A percentile compares a stretch with the other conserved stretches of the same genome.
Evolutionary conservation across 2,888 invertebrate genomes (phyloP).

Genomic region (Chloroclystis v-ata): DNA sequence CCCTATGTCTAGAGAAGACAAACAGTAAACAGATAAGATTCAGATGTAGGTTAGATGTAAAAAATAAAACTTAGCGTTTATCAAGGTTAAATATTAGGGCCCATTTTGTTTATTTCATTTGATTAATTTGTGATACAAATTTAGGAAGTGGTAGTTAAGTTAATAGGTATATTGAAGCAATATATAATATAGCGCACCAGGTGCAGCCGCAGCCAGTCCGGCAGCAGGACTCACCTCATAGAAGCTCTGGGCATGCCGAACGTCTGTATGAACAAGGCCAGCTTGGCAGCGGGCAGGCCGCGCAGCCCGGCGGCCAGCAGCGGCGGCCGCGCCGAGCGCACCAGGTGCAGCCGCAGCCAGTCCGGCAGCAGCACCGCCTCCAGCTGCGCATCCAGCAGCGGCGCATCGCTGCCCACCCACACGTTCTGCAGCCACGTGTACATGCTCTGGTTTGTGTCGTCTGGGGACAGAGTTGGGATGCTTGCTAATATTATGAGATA

Average conservation of each 20-base stretch:
- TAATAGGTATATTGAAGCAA: no score
- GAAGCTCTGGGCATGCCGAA: conserved; percentile 95
- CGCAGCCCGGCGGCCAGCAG: conserved; percentile 91
- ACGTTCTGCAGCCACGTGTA: conserved; percentile 79
- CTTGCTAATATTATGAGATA: no score
- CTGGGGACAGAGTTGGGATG: conserved; percentile 37
- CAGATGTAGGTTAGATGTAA: no score
- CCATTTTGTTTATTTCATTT: no score
- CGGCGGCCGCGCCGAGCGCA: conserved; percentile 88
- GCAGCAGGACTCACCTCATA: conserved; percentile 87
- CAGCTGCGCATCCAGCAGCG: conserved; percentile 84
- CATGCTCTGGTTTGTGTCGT: conserved; percentile 78
- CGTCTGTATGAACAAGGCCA: conserved; percentile 95
- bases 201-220: conserved; percentile 94
- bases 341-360: conserved; percentile 94
- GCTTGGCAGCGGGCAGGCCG: conserved; percentile 90
- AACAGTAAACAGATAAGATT: no score
- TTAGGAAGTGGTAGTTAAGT: no score
- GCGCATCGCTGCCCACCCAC: conserved; percentile 90
- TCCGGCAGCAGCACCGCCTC: conserved; percentile 92
- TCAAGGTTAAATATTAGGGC: no score
- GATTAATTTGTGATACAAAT: no score
- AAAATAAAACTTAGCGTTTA: no score
- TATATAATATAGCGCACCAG: conserved; percentile 96
- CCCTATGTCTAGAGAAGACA: no score